phyloP scores from a whole-genome alignment of 2,888 invertebrate species.

The Anoncus sp. region DNA sequence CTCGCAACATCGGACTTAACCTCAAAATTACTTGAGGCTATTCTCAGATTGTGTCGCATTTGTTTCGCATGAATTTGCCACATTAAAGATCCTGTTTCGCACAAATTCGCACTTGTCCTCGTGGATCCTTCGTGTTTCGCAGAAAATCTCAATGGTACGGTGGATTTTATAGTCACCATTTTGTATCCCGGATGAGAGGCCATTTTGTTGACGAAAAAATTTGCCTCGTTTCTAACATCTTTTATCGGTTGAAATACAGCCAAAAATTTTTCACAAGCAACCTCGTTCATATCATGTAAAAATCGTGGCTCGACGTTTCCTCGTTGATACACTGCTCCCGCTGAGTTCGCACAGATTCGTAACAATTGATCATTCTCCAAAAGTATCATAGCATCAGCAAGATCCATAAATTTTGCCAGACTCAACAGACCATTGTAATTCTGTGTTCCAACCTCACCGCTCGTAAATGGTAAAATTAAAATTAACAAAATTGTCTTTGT shows the following conservation, averaged over 20 bases:
- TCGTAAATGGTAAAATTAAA: constrained; percentile 83
- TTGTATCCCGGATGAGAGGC: constrained; percentile 84
- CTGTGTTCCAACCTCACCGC: constrained; percentile 84
- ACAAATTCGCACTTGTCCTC: neutral
- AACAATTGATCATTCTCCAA: constrained; percentile 84
- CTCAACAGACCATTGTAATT: constrained; percentile 84
- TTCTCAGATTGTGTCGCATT: constrained; percentile 76
- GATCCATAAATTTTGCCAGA: constrained; percentile 82
- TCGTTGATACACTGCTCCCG: constrained; percentile 62
- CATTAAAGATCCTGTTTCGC: constrained; percentile 66
- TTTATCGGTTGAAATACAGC: constrained; percentile 83
- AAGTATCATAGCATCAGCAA: constrained; percentile 81
- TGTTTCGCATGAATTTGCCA: constrained; percentile 81
- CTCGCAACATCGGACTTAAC: constrained; percentile 20
- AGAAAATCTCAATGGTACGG: constrained; percentile 75
- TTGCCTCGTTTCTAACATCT: constrained; percentile 70
- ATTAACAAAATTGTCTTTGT: constrained; percentile 82
- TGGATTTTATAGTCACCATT: constrained; percentile 82
- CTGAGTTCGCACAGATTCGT: constrained; percentile 78
- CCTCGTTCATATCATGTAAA: constrained; percentile 83
- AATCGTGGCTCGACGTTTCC: constrained; percentile 73
- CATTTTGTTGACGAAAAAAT: constrained; percentile 79
- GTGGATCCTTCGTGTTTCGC: neutral
- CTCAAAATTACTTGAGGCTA: constrained; percentile 49
- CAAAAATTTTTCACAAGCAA: constrained; percentile 83